phyloP scores from a whole-genome alignment of 2,113 vertebrate species.

The Climacteris rufus region DNA sequence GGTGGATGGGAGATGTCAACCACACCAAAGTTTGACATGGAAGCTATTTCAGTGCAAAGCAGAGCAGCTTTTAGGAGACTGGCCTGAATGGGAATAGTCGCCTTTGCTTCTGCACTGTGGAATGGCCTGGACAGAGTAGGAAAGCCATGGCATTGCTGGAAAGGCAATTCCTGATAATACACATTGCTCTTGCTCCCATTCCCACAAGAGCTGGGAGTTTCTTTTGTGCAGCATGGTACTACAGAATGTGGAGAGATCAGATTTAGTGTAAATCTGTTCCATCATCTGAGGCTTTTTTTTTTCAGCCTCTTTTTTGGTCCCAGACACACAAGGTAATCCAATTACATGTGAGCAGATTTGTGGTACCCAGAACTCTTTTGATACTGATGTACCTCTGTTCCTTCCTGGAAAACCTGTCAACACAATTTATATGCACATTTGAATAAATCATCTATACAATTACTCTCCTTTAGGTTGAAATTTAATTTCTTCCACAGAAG shows the following conservation, averaged over 20 bases:
- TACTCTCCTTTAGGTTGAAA: conserved; percentile 31
- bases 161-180: background rate
- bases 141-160: accelerated
- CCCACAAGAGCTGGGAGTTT: background rate
- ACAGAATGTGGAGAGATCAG: background rate
- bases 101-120: background rate
- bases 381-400: conserved; percentile 6
- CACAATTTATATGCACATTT: conserved; percentile 33
- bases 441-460: conserved; percentile 30
- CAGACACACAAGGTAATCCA: background rate
- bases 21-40: background rate
- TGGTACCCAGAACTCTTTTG: background rate
- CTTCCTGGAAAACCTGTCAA: conserved; percentile 45
- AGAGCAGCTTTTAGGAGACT: background rate
- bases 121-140: background rate
- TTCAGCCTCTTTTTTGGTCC: background rate
- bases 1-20: background rate
- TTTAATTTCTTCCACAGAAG: conserved; percentile 35
- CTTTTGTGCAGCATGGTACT: background rate
- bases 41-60: background rate
- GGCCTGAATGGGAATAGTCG: background rate
- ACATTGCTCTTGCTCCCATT: background rate
- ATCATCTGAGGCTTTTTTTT: background rate
- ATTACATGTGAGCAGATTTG: conserved; percentile 1
- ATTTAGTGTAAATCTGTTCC: background rate